Conservation (phyloP, 2,888 invertebrate species). For the Palloptera scutellata region DNA sequence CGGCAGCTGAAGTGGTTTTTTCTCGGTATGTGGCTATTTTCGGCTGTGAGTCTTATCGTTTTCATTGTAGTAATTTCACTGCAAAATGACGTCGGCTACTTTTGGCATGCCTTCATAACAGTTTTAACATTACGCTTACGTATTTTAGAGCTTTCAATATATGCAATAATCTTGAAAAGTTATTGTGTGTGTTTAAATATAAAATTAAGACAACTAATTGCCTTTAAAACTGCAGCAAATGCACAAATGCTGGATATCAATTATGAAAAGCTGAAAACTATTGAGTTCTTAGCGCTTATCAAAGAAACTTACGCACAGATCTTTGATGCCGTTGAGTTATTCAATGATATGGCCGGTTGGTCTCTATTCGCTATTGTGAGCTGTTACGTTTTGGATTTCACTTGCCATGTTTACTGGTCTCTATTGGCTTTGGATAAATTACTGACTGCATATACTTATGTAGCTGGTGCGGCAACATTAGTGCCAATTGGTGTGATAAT, state of each 20-base stretch:
- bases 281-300: constrained; percentile 33
- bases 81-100: constrained; percentile 30
- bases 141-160: constrained; percentile 29
- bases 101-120: constrained; percentile 29
- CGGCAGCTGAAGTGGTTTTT: constrained; percentile 11
- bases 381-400: constrained; percentile 39
- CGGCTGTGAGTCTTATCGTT: constrained; percentile 26
- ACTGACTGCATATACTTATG: constrained; percentile 11
- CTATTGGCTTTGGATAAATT: constrained; percentile 37
- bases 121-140: constrained; percentile 34
- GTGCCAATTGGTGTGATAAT: constrained; percentile 28
- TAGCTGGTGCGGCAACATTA: constrained; percentile 28
- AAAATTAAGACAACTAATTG: constrained; percentile 32
- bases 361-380: constrained; percentile 38
- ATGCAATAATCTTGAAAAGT: constrained; percentile 26
- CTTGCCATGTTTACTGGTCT: constrained; percentile 43
- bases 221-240: constrained; percentile 27
- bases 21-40: constrained; percentile 3
- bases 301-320: constrained; percentile 34
- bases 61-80: constrained; percentile 36
- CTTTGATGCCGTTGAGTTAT: constrained; percentile 29
- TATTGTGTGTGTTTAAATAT: constrained; percentile 23
- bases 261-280: constrained; percentile 27
- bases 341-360: constrained; percentile 41
- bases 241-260: constrained; percentile 35